Base-by-base conservation (phyloP, 2,888 invertebrate species). In the Zhengitettix transpicula region DNA sequence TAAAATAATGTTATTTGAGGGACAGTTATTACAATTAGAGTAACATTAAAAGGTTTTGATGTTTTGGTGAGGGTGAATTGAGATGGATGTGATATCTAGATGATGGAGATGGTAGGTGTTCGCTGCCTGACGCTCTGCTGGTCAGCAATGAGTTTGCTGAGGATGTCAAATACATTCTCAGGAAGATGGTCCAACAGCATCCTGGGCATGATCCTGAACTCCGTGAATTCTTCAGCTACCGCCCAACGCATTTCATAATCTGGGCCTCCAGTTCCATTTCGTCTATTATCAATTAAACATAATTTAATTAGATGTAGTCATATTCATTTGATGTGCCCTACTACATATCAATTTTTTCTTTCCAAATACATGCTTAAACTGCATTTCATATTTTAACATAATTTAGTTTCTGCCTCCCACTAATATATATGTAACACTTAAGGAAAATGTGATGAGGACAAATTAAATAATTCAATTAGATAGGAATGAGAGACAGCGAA, bases 101-200 rank as follows among this genome's bases (percentile, higher is more conserved):
- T 28, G 10, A 55, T 41, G 14, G 55, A 17, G 11, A 55, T 40
- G 10, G 55, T 55, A 14, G 55, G 55, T 15, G 14, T 40, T 14
- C 41, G 55, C 15, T 28, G 16, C 3, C 41, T 16, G n/a, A 55
- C 40, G 7, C 40, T 16, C 40, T 55, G 16, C 59, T 63, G 61
- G 16, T 75, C 74, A 42, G 69, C 67, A 15, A 85, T 70, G 56
- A 87, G 76, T 0, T 80, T 82, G 57, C 81, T 78, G 57, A 92
- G 73, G 28, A 87, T 85, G 65, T 81, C 76, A 66, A 83, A 79
- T 16, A 91, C 82, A 69, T 84, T 85, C 69, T 89, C 85, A 0
- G 93, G 92, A 56, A 92, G 74, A 71, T 94, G 93, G 72, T 94
- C 92, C 1, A 87, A 76, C 8, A 92, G 70, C 88, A 92, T 92